Evolutionary conservation across 2,888 invertebrate genomes (phyloP).

Genomic region (Eupithecia pulchellata): DNA sequence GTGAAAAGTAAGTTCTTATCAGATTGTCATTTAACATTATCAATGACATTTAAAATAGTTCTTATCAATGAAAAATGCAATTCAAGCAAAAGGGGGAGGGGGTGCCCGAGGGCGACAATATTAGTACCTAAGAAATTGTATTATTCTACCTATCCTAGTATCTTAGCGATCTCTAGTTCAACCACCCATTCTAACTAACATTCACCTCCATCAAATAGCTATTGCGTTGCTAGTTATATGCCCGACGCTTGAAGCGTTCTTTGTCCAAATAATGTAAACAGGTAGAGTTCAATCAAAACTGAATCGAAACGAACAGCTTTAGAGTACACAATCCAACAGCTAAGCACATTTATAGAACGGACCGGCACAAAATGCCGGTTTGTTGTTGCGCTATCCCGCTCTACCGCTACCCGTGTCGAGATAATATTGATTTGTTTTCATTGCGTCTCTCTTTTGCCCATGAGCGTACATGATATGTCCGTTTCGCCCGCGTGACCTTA

Average conservation of each 20-base stretch:
- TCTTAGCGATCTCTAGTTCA: background rate
- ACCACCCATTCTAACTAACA: conserved; percentile 4
- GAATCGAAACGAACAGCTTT: conserved; percentile 47
- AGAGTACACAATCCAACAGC: conserved; percentile 60
- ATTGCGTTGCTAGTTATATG: conserved; percentile 23
- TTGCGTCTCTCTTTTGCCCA: conserved; percentile 79
- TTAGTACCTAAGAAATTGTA: background rate
- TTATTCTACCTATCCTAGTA: background rate
- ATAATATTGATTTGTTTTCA: conserved; percentile 86
- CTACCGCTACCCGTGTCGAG: conserved; percentile 72
- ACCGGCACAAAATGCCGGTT: conserved; percentile 80
- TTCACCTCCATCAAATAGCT: conserved; percentile 19
- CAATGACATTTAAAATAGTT: background rate
- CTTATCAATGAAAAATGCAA: background rate
- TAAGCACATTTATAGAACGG: conserved; percentile 53
- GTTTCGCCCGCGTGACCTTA: conserved; percentile 79
- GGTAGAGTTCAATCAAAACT: conserved; percentile 47
- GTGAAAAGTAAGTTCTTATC: background rate
- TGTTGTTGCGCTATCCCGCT: conserved; percentile 82
- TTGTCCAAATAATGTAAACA: conserved; percentile 59
- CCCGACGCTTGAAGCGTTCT: conserved; percentile 47
- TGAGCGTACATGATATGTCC: conserved; percentile 63
- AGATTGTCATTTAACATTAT: background rate
- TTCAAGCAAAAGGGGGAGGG: background rate
- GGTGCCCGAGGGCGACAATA: background rate